Evolutionary conservation across 2,797 vertebrate species (phyloP).

Genomic region (Hemitrygon akajei): DNA sequence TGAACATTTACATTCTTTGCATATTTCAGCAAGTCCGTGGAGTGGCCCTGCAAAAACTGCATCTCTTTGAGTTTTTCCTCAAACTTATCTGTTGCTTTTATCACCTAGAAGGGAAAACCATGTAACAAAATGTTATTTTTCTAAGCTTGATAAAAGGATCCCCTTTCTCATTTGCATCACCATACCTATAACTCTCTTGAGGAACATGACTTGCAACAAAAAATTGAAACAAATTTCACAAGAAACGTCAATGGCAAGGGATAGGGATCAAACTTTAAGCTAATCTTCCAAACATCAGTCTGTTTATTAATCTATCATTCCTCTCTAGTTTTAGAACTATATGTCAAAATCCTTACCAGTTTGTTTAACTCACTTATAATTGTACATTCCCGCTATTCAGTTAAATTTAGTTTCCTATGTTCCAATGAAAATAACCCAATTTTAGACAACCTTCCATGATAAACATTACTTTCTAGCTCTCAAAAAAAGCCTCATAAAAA

Average conservation of each 20-base stretch:
- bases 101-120: slow-evolving; percentile 64
- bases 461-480: too few relatives aligned
- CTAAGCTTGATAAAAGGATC: not conserved
- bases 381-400: too few relatives aligned
- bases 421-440: too few relatives aligned
- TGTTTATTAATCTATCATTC: too few relatives aligned
- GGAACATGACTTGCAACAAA: not conserved
- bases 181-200: not conserved
- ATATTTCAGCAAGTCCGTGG: slow-evolving; percentile 80
- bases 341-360: too few relatives aligned
- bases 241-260: not conserved
- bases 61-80: slow-evolving; percentile 76
- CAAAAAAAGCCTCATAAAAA: too few relatives aligned
- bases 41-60: slow-evolving; percentile 70
- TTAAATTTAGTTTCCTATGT: too few relatives aligned
- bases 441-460: too few relatives aligned
- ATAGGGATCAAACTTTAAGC: not conserved
- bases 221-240: not conserved
- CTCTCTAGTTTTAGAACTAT: too few relatives aligned
- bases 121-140: not conserved
- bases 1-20: slow-evolving; percentile 87
- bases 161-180: not conserved
- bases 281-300: not conserved
- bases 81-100: slow-evolving; percentile 82
- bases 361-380: too few relatives aligned